These are phyloP conservation scores for Siderastrea siderea DNA, from an alignment of 92 coral and sea anemone genomes.

Conservation along the genomic window DNA sequence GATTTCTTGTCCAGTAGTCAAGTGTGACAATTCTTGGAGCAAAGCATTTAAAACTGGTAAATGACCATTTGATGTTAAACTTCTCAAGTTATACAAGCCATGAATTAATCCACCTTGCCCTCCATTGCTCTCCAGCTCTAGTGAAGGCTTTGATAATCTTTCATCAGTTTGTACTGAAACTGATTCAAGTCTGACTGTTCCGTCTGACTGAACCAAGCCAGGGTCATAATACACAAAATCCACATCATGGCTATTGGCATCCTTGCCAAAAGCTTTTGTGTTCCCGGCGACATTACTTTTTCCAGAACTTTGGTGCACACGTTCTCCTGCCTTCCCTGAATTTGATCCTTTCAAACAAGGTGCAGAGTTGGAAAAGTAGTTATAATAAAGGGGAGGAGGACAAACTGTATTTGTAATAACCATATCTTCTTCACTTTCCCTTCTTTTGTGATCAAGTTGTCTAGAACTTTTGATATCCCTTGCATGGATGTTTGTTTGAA, in stretches of 20 bases:
- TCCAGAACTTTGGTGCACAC: not conserved
- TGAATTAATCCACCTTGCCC: not conserved
- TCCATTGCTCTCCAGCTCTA: not conserved
- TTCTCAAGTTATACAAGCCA: slow-evolving; percentile 12
- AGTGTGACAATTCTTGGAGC: slow-evolving; percentile 79
- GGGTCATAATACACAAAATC: slow-evolving; percentile 81
- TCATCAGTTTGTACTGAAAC: slow-evolving; percentile 83
- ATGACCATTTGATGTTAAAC: slow-evolving; percentile 31
- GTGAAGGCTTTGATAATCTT: not conserved
- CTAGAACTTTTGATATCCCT: slow-evolving; percentile 15
- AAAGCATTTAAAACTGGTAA: slow-evolving; percentile 91
- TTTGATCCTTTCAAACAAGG: not conserved
- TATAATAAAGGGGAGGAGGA: slow-evolving; percentile 95
- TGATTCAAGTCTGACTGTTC: slow-evolving; percentile 63
- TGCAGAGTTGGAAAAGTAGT: slow-evolving; percentile 56
- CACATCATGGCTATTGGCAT: slow-evolving; percentile 36
- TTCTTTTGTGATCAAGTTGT: not conserved
- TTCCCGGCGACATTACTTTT: not conserved
- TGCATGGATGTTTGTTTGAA: slow-evolving; percentile 53
- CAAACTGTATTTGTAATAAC: slow-evolving; percentile 87
- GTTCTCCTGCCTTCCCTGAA: not conserved
- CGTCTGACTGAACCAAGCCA: slow-evolving; percentile 70
- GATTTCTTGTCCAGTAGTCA: slow-evolving; percentile 23
- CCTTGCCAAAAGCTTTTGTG: not conserved
- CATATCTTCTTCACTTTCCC: slow-evolving; percentile 54